Base-by-base conservation (phyloP, 1,140 invertebrate genomes). In the Hestina assimilis region DNA sequence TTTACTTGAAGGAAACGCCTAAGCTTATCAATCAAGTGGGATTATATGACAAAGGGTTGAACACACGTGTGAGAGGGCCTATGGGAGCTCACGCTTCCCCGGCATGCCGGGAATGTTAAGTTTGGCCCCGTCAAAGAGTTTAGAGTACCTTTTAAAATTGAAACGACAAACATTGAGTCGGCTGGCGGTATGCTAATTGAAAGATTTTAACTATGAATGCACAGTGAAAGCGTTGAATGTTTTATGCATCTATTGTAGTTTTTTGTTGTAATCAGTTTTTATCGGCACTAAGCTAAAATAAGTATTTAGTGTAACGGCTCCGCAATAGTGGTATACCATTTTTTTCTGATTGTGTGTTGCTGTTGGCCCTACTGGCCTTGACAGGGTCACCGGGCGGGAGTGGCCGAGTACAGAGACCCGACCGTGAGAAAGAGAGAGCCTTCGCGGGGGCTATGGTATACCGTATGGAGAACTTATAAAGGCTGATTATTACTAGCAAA, bases 71-170 rank as follows among this genome's bases (percentile, higher is more conserved):
- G 60, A 61, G 61, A 62, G 58, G 65, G 35, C 21, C 28, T 46
- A 23, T 26, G 40, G 21, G 43, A 41, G 55, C 20, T 46, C 45
- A 72, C 69, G 75, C 69, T 75, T 60, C 53, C 63, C 54, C 43
- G 63, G 75, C 63, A 80, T 67, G 63, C 59, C 21, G 52, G 62
- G 75, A 74, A 79, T 75, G 69, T 75, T 63, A 77, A 79, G 61
- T 69, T 72, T 64, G 63, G 58, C 48, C 61, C 61, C 64, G 65
- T 72, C 79, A 79, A 75, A 83, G 74, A 71, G 71, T 64, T 70
- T 59, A 53, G 62, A 70, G 72, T 75, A 69, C 59, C 60, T 76
- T 71, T 76, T 62, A 67, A 77, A 80, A 83, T 83, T 79, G 73
- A 79, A 79, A 79, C 67, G 67, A 72, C 69, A 79, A 77, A 79